These are phyloP conservation scores for Archips crataeganus DNA, from an alignment of 2,888 invertebrate species.

Conservation along the genomic window DNA sequence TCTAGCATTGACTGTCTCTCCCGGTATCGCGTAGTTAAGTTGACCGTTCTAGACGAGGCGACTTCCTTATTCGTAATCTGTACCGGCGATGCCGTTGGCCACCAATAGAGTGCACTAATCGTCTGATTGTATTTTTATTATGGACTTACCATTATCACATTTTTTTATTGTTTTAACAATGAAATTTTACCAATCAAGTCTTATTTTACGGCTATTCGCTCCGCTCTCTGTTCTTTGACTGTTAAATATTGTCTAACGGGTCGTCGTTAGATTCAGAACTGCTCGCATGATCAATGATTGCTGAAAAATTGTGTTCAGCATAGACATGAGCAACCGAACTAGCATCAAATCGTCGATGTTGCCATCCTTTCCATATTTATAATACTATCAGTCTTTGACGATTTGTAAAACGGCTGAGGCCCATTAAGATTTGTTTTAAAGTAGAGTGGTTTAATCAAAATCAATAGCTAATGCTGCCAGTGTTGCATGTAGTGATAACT, in stretches of 20 bases:
- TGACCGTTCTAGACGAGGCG: constrained; percentile 12
- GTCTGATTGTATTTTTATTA: constrained; percentile 45
- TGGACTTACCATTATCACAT: constrained; percentile 50
- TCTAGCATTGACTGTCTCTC: constrained; percentile 29
- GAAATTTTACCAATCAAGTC: constrained; percentile 56
- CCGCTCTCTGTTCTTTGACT: constrained; percentile 53
- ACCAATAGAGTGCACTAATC: constrained; percentile 41
- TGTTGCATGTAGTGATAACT: constrained; percentile 56
- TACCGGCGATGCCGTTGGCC: constrained; percentile 8
- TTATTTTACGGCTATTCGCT: constrained; percentile 47
- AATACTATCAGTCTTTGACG: constrained; percentile 22
- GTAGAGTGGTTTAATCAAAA: constrained; percentile 22
- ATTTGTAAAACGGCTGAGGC: constrained; percentile 14
- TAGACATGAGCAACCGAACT: constrained; percentile 45
- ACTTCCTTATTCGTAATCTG: constrained; percentile 1
- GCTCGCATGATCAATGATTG: constrained; percentile 55
- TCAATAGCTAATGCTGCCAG: constrained; percentile 56
- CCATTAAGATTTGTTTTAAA: constrained; percentile 18
- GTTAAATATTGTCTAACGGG: constrained; percentile 44
- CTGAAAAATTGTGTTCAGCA: constrained; percentile 60
- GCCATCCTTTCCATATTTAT: constrained; percentile 46
- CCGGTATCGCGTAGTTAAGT: constrained; percentile 8
- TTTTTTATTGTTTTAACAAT: constrained; percentile 53
- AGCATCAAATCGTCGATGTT: constrained; percentile 40
- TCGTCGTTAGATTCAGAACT: constrained; percentile 44